Evolutionary conservation across 2,113 vertebrate genomes (phyloP), one percentile per base, ranked within the genome.

Genomic region (Eudyptes chrysolophus): DNA sequence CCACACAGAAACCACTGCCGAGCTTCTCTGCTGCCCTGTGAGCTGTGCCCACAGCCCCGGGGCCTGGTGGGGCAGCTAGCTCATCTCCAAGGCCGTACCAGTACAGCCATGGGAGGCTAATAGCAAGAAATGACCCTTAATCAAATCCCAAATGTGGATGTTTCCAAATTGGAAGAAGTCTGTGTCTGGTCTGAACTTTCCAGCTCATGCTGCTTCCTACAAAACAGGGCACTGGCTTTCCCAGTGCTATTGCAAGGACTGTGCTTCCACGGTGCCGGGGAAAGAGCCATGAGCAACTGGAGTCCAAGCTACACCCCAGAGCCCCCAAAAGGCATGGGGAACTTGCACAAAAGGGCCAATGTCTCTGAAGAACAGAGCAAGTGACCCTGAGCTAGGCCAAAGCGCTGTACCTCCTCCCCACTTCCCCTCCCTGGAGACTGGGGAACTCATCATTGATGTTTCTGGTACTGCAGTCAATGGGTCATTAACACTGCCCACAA

Each of bases 181-280:
- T 82, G 16, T 29, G 9, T 71, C 60, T 87, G 48, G 21, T 11
- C n/a, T 89, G 83, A 92, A 32, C 55, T 66, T 86, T 70, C 15
- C 58, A 94, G 38, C n/a, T 74, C 32, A 16, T 48, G 11, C 16
- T 86, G 20, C 20, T 94, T 90, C 34, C 68, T 70, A 16, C n/a
- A 74, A 70, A 83, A 46, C 34, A 54, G 7, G 24, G 16, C 46
- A 22, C 4, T 70, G 26, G 10, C 20, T 86, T 90, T 64, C 25
- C 30, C 32, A 40, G 36, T 3, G 1, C 12, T 69, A 29, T 27
- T 87, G 34, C 26, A 71, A 30, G 34, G 34, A 58, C 8, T 0
- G 2, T 66, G 19, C 14, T 91, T 91, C 27, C 69, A 64, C 0
- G 0, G n/a, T 2, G 2, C 4, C 2, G 6, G 10, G 11, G 16